A percentile compares a stretch with the other conserved stretches of the same genome.
These are phyloP conservation scores for Falco berigora DNA, from an alignment of 2,797 vertebrate species.

Conservation along the genomic window DNA sequence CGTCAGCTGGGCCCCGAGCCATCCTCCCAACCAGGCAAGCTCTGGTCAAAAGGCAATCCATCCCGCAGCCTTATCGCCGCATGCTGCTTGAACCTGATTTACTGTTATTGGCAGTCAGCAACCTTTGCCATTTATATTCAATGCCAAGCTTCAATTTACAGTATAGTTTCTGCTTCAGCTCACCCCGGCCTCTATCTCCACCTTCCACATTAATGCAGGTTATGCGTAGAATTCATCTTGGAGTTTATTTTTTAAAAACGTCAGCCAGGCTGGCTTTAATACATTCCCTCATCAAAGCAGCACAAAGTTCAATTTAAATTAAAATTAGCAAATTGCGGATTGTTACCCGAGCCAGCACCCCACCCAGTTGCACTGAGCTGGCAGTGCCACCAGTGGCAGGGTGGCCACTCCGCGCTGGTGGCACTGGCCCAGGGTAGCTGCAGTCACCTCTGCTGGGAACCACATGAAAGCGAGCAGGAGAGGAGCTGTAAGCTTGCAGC, in stretches of 20 bases:
- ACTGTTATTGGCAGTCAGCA: conserved; percentile 20
- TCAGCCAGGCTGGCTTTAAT: not conserved
- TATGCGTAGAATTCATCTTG: conserved; percentile 33
- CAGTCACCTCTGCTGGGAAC: not conserved
- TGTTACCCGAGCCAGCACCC: not conserved
- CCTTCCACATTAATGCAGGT: conserved; percentile 25
- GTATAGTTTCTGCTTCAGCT: conserved; percentile 32
- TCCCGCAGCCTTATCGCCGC: not conserved
- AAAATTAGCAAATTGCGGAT: not conserved
- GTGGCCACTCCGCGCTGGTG: not conserved
- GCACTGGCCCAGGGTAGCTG: not conserved
- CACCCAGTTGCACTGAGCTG: not conserved
- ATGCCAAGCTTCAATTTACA: conserved; percentile 52
- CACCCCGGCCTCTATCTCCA: conserved; percentile 27
- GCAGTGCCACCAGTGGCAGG: not conserved
- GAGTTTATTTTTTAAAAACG: conserved; percentile 6
- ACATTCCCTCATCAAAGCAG: not conserved
- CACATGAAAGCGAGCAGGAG: not conserved
- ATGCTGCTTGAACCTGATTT: not conserved
- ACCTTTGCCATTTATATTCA: conserved; percentile 36
- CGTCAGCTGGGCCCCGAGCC: accelerated
- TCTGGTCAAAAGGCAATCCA: not conserved
- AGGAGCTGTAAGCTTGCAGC: not conserved
- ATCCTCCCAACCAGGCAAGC: accelerated
- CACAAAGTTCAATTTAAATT: conserved; percentile 43